These are phyloP conservation scores for Chascanopsetta lugubris DNA, from an alignment of 2,113 vertebrate genomes.

Conservation along the genomic window DNA sequence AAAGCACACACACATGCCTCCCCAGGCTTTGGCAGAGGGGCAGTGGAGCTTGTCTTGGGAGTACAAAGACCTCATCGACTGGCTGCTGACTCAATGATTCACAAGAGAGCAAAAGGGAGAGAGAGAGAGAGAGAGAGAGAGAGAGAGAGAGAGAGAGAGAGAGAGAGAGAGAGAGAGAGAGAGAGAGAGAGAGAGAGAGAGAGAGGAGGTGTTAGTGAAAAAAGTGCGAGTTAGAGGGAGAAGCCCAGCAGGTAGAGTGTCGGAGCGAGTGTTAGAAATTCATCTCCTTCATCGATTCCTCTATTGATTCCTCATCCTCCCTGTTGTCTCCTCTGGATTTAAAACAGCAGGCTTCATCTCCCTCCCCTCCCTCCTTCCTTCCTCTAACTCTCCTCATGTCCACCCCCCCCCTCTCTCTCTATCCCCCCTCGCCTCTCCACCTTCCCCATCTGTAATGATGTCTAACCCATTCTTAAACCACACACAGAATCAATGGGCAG, in stretches of 20 bases:
- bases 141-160: constrained; percentile 43
- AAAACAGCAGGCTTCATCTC: constrained; percentile 72
- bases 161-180: constrained; percentile 59
- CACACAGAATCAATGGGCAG: constrained; percentile 57
- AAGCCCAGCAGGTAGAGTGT: constrained; percentile 73
- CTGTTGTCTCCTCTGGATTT: constrained; percentile 78
- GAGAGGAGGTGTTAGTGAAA: neutral
- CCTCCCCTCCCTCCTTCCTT: constrained; percentile 41
- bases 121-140: constrained; percentile 25
- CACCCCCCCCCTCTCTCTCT: constrained; percentile 69
- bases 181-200: no score
- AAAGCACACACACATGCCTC: constrained; percentile 66
- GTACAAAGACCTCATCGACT: constrained; percentile 82
- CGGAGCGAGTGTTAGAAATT: constrained; percentile 71
- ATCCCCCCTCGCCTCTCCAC: constrained; percentile 34
- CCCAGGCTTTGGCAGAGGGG: constrained; percentile 74
- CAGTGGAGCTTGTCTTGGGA: constrained; percentile 78
- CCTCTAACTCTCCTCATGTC: constrained; percentile 51
- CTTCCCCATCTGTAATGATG: constrained; percentile 55
- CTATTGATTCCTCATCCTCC: constrained; percentile 79
- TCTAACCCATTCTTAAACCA: constrained; percentile 65
- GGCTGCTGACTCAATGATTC: constrained; percentile 82
- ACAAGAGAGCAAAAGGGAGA: constrained; percentile 62
- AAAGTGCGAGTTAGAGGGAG: constrained; percentile 55
- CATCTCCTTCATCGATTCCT: constrained; percentile 77